Percentiles rank a stretch among this genome's conserved stretches.
phyloP scores from a whole-genome alignment of 2,113 vertebrate species.

The Scopus umbretta region DNA sequence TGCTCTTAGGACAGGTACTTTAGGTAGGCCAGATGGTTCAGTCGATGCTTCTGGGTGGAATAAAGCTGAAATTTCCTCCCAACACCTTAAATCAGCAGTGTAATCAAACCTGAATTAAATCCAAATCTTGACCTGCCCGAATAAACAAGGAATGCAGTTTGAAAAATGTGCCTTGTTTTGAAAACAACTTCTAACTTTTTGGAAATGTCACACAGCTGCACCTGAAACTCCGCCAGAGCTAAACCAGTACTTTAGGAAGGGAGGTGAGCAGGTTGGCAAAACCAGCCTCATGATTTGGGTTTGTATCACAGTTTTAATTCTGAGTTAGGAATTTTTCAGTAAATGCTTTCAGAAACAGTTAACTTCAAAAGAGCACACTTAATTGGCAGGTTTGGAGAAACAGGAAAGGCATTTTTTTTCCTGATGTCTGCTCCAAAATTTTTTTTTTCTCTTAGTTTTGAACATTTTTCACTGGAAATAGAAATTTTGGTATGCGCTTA shows the following conservation, averaged over 20 bases:
- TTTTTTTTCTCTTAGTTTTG: background rate
- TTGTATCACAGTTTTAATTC: background rate
- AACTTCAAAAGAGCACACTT: background rate
- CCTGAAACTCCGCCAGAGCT: background rate
- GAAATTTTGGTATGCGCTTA: background rate
- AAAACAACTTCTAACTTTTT: background rate
- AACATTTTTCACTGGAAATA: background rate
- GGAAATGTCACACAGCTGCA: background rate
- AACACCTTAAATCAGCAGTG: background rate
- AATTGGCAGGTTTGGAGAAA: background rate
- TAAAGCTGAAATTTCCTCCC: background rate
- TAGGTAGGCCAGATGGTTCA: slow-evolving; percentile 1
- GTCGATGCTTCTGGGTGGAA: background rate
- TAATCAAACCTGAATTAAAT: background rate
- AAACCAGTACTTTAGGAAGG: fast-evolving
- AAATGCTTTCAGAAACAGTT: background rate
- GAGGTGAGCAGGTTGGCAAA: background rate
- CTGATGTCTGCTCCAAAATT: background rate
- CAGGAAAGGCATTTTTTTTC: background rate
- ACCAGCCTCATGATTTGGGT: background rate
- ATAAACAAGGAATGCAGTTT: background rate
- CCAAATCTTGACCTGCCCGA: background rate
- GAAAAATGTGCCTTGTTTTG: background rate
- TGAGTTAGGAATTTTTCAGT: background rate
- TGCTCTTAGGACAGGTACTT: background rate